Evolutionary conservation across 2,888 invertebrate species (phyloP), one percentile per base, ranked within the genome.

Genomic region (Biston betularia): DNA sequence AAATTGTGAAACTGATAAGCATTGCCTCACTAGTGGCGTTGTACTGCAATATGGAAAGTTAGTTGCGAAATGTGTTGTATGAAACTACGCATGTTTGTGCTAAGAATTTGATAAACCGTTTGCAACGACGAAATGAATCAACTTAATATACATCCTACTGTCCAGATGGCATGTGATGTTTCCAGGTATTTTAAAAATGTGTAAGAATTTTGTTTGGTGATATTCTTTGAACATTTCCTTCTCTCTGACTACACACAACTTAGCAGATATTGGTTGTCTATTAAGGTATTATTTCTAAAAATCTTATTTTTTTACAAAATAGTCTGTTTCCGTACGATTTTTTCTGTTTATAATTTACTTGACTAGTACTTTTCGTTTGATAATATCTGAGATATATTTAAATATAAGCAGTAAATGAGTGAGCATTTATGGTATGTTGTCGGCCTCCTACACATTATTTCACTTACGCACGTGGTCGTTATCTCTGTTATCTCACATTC

Each of bases 401-500:
- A 48, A 48, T 46, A 24, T 48, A 57, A n/a, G 49, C 40, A 24
- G 40, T 24, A 58, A 50, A 49, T 42, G 58, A 49, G 40, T 50
- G 5, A 46, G 35, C 58, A 49, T 57, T 38, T 35, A 57, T 24
- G 57, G 62, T 53, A 55, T 61, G 45, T 61, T 65, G 50, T 57
- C 53, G 53, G 45, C 69, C 62, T 65, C 64, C 63, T 63, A 72
- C 72, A 58, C 55, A 59, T 65, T 63, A 63, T 57, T 61, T 62
- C 73, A 69, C 71, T 58, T 55, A 66, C 66, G 74, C 79, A 80
- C 76, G 78, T 79, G 79, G 76, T 78, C 76, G 74, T 78, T 79
- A 79, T 83, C 72, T 60, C 44, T 62, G 75, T 81, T 84, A 84
- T 83, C 83, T 74, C 74, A 61, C 68, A 68, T 70, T 64, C 64